Evolutionary conservation across 2,888 invertebrate species (phyloP), one percentile per base, ranked within the genome.

Genomic region (Epinotia bilunana): DNA sequence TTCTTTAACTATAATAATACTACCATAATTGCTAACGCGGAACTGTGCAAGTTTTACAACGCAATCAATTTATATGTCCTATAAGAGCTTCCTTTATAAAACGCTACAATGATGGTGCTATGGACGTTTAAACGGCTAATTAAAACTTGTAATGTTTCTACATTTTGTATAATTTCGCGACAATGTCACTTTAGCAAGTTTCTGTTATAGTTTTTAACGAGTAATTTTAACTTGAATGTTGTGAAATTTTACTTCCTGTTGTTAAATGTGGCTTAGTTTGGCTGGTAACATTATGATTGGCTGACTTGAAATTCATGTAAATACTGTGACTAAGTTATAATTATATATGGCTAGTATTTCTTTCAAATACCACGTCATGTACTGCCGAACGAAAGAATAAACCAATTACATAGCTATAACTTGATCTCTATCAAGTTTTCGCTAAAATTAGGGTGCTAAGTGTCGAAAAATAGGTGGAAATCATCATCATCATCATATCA

Each of bases 81-180:
- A 53, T 57, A 55, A 67, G 39, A 18, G 12, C n/a, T 28, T n/a
- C 46, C 13, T 23, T 69, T 46, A 60, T n/a, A 69, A 28, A 69
- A 58, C 65, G 23, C 57, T 69, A 60, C 69, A 60, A 69, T 69
- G 69, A 46, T 60, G 60, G 46, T 46, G 58, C 23, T 58, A 69
- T 16, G 43, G 57, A 5, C 46, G 58, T 9, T 72, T 67, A 67
- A 64, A 67, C 46, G 62, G 43, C 61, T 75, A 65, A 67, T 75
- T 72, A 75, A 75, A 75, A 75, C 67, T 75, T 62, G 55, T 46
- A 65, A 65, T 70, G 55, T 60, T 60, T 18, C 61, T 68, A 0
- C 62, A 53, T 33, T 67, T 46, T 61, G 23, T 28, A 33, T 61
- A 64, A 55, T 23, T 61, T 33, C 18, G 46, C 39, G 53, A 74